phyloP scores from a whole-genome alignment of 1,140 invertebrate genomes.

The Zaprionus africanus region DNA sequence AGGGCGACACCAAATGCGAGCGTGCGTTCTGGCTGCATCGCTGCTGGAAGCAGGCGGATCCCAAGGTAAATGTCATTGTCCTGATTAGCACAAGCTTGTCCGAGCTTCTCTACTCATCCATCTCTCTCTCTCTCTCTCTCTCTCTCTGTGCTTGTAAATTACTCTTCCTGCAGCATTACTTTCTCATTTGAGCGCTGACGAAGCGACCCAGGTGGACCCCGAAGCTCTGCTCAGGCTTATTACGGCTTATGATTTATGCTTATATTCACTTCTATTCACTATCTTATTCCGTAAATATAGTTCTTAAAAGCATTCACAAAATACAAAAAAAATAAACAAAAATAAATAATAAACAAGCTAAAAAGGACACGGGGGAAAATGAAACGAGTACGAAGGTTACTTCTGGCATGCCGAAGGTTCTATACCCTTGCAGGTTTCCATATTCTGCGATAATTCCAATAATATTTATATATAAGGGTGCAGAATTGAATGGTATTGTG shows the following conservation, averaged over 20 bases:
- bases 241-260: slow-evolving; percentile 46
- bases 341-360: not conserved
- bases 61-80: slow-evolving; percentile 49
- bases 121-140: not conserved
- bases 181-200: slow-evolving; percentile 46
- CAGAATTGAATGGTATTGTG: no score
- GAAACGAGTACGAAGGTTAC: no score
- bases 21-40: slow-evolving; percentile 73
- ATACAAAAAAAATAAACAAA: slow-evolving; percentile 12
- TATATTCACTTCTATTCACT: slow-evolving; percentile 12
- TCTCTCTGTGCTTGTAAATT: slow-evolving; percentile 33
- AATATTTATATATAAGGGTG: no score
- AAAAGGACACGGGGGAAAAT: not conserved
- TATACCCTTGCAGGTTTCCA: no score
- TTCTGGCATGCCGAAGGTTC: no score
- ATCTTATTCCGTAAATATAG: slow-evolving; percentile 19
- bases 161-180: slow-evolving; percentile 40
- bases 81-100: slow-evolving; percentile 30
- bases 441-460: no score
- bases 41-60: slow-evolving; percentile 70
- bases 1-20: slow-evolving; percentile 70
- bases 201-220: slow-evolving; percentile 6
- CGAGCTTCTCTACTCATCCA: not conserved
- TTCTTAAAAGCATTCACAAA: slow-evolving; percentile 42
- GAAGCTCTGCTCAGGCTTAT: not conserved